Conservation (phyloP, 2,797 vertebrate species). For the Phyllotis vaccarum region DNA sequence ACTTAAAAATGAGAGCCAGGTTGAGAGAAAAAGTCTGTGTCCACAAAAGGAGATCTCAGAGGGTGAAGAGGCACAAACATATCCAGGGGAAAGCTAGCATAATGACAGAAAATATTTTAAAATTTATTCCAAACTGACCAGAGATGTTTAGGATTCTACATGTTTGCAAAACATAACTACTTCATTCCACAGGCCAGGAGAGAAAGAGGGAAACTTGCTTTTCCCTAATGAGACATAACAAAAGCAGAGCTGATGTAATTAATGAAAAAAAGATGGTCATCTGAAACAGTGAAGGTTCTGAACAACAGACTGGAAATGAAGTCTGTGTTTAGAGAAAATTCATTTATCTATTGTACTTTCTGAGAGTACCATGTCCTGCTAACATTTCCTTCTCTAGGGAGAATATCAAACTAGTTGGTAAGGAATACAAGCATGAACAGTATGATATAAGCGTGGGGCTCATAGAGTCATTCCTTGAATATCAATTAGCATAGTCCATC, state of each 20-base stretch:
- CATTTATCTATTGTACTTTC: constrained; percentile 79
- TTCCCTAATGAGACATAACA: constrained; percentile 85
- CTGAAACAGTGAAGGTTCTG: constrained; percentile 78
- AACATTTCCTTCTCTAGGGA: constrained; percentile 79
- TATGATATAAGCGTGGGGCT: constrained; percentile 12
- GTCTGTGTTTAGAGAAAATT: constrained; percentile 82
- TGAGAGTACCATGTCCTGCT: constrained; percentile 74
- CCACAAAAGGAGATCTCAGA: background rate
- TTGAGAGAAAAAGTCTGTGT: background rate
- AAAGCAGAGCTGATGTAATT: constrained; percentile 86
- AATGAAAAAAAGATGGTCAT: constrained; percentile 85
- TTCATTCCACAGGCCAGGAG: constrained; percentile 69
- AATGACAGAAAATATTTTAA: constrained; percentile 60
- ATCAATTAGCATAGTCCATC: constrained; percentile 73
- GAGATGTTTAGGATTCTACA: constrained; percentile 73
- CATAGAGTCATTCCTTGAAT: constrained; percentile 77
- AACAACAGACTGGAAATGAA: constrained; percentile 82
- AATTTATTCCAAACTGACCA: constrained; percentile 72
- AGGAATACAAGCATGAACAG: background rate
- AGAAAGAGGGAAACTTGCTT: constrained; percentile 84
- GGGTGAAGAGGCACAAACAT: constrained; percentile 10
- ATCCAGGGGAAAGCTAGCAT: constrained; percentile 62
- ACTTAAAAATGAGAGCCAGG: constrained; percentile 77
- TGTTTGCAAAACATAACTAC: constrained; percentile 87
- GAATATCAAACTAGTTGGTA: constrained; percentile 73